Evolutionary conservation across 2,888 invertebrate species (phyloP).

Genomic region (Blastobasis lacticolella): DNA sequence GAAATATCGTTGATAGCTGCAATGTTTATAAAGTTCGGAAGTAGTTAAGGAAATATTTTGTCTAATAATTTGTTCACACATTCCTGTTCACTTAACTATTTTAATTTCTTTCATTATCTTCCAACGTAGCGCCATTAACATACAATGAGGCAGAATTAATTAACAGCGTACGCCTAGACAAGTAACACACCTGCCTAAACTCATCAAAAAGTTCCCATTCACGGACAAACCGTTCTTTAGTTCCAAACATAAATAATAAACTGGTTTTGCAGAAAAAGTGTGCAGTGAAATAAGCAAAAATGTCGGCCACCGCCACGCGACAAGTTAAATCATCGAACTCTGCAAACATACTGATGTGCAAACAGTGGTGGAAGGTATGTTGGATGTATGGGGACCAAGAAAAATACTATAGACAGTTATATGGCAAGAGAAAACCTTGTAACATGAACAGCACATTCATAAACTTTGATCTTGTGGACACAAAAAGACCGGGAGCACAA

Average conservation of each 20-base stretch:
- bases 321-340: slow-evolving; percentile 72
- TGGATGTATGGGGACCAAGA: slow-evolving; percentile 91
- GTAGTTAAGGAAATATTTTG: no score
- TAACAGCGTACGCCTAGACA: no score
- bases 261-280: slow-evolving; percentile 2
- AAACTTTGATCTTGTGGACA: slow-evolving; percentile 47
- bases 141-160: no score
- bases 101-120: no score
- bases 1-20: no score
- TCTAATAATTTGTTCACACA: no score
- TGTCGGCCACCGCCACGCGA: slow-evolving; percentile 68
- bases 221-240: background rate
- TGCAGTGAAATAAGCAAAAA: slow-evolving; percentile 29
- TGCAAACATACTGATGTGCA: slow-evolving; percentile 86
- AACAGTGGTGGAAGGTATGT: slow-evolving; percentile 93
- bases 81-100: no score
- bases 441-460: slow-evolving; percentile 48
- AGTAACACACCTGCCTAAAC: no score
- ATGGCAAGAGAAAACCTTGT: slow-evolving; percentile 75
- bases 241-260: slow-evolving; percentile 4
- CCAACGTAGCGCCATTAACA: no score
- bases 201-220: no score
- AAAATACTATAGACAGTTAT: slow-evolving; percentile 88
- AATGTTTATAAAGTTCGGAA: no score
- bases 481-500: slow-evolving; percentile 62